Evolutionary conservation across 2,797 vertebrate species (phyloP).

Genomic region (Tarsius wallacei): DNA sequence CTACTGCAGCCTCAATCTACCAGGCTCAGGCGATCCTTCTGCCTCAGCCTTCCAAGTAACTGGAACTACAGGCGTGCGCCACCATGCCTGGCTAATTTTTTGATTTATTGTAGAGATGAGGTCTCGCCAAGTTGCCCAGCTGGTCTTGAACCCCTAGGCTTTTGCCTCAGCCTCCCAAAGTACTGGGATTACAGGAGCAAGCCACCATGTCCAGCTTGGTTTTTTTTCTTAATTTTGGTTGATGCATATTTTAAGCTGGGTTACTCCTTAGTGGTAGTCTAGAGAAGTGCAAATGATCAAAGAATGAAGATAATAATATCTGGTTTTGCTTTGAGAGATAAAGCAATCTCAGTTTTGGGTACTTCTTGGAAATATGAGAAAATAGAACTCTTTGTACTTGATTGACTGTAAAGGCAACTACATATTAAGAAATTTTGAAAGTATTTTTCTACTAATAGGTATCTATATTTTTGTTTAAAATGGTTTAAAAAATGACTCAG

Average conservation of each 20-base stretch:
- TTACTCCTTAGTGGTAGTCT: neutral
- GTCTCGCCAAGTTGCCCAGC: neutral
- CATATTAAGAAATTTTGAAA: conserved; percentile 53
- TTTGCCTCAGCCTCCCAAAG: too few species aligned
- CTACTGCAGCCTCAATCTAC: too few species aligned
- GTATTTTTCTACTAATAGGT: neutral
- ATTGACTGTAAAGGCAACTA: neutral
- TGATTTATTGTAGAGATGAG: neutral
- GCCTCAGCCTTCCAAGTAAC: too few species aligned
- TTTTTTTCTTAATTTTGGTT: neutral
- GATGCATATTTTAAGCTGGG: neutral
- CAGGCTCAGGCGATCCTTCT: too few species aligned
- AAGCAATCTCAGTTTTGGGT: neutral
- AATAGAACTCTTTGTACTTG: neutral
- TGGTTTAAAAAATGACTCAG: neutral
- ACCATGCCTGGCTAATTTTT: too few species aligned
- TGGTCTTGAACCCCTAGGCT: too few species aligned
- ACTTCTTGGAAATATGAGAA: neutral
- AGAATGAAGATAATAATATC: conserved; percentile 15
- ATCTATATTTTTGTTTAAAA: conserved; percentile 37
- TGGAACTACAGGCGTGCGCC: too few species aligned
- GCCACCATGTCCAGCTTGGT: neutral
- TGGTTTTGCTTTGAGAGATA: neutral
- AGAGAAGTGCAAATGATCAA: neutral
- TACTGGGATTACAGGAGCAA: too few species aligned